Evolutionary conservation across 2,797 vertebrate genomes (phyloP).

Genomic region (Alca torda): DNA sequence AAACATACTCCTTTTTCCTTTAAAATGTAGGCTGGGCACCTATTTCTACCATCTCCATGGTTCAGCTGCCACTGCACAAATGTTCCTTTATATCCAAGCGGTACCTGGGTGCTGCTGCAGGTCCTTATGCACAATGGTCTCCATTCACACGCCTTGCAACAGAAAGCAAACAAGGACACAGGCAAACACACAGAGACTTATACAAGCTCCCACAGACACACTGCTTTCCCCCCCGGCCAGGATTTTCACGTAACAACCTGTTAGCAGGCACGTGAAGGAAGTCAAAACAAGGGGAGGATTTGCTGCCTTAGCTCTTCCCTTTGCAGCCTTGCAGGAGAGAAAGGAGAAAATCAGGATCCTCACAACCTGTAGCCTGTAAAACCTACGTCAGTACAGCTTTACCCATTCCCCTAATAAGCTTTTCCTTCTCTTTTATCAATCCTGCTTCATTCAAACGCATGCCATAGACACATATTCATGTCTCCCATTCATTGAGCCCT

Average conservation of each 20-base stretch:
- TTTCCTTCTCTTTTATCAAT: not conserved
- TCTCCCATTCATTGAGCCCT: not conserved
- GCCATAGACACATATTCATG: not conserved
- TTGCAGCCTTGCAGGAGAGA: not conserved
- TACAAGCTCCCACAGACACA: not conserved
- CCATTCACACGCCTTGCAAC: not conserved
- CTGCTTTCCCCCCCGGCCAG: rapidly evolving
- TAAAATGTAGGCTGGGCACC: not conserved
- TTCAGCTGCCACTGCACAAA: not conserved
- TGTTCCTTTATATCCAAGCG: not conserved
- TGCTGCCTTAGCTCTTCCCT: not conserved
- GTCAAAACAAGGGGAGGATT: not conserved
- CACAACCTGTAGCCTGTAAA: not conserved
- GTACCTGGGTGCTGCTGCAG: not conserved
- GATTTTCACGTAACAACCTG: not conserved
- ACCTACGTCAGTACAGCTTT: not conserved
- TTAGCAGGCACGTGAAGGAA: not conserved
- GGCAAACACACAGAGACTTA: not conserved
- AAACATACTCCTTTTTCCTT: not conserved
- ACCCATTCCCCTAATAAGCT: not conserved
- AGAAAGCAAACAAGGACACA: conserved; percentile 1
- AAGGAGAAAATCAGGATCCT: not conserved
- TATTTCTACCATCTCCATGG: not conserved
- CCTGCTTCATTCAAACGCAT: not conserved
- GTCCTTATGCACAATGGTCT: not conserved